Base-by-base conservation (phyloP, 2,797 vertebrate genomes). In the Erpetoichthys calabaricus region DNA sequence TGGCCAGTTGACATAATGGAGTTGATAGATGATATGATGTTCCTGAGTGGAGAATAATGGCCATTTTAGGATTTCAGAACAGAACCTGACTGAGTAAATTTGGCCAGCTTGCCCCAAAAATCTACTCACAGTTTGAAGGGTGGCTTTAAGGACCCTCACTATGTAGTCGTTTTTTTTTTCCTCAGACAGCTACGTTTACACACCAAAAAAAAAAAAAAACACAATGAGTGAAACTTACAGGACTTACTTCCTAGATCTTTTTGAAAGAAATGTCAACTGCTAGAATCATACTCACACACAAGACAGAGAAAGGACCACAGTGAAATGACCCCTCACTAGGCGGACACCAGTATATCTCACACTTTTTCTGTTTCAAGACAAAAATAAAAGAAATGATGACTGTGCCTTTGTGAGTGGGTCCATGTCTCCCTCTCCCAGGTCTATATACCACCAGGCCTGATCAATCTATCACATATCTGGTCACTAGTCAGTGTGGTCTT, bases 1-100 rank as follows among this genome's bases (percentile, higher is more conserved):
- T 0, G 96, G 95, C 96, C 96, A 99, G 60, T 95, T 92, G 67
- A 80, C 74, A 54, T 97, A 98, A 72, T 99, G 96, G 74, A 99
- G 84, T 67, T 99, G 96, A 67, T 79, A 75, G 67, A 97, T 9
- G 3, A 78, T 87, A 63, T 87, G 86, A 51, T 70, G 82, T 54
- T 66, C 74, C 95, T 97, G 70, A 57, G 56, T 6, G 51, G 51
- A 53, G 41, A 2, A 25, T 25, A 25, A 25, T 25, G 25, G 25
- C 25, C 25, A 25, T 25, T 25, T 25, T 25, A 25, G 25, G 25
- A 25, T 25, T 25, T 25, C 25, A 25, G 25, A 25, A 25, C 25
- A 25, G 25, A 25, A 25, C 5, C 6, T 58, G 9, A 44, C 3
- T 44, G 42, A 8, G 9, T 25, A 10, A 5, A 5, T 9, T 6